Conservation (phyloP, 2,797 vertebrate species). For the Hemitrygon akajei region DNA sequence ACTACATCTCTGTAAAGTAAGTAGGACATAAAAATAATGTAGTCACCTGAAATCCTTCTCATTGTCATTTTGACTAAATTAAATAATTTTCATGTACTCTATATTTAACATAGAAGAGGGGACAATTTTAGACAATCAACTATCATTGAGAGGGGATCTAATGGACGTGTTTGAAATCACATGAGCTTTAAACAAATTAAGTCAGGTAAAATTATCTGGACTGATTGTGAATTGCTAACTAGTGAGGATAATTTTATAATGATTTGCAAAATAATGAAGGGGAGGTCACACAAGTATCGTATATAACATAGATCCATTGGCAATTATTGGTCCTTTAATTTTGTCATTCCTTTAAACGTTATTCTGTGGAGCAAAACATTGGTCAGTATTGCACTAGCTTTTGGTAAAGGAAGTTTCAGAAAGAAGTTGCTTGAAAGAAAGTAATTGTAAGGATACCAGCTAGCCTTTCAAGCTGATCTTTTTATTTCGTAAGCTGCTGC, state of each 20-base stretch:
- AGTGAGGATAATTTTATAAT: neutral
- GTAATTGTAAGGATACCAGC: too few relatives aligned
- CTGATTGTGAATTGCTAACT: neutral
- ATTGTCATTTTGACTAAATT: neutral
- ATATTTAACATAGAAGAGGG: too few relatives aligned
- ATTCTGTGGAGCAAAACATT: too few relatives aligned
- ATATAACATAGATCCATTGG: too few relatives aligned
- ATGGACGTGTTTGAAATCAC: neutral
- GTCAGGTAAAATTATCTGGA: neutral
- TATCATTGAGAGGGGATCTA: neutral
- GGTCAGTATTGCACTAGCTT: too few relatives aligned
- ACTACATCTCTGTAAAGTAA: neutral
- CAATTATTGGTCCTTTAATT: too few relatives aligned
- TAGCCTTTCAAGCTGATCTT: too few relatives aligned
- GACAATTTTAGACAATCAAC: neutral
- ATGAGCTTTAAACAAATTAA: neutral
- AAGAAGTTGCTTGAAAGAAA: too few relatives aligned
- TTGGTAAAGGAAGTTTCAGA: too few relatives aligned
- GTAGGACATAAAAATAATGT: neutral
- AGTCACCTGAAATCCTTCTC: neutral
- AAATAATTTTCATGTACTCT: neutral
- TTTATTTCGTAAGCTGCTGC: too few relatives aligned
- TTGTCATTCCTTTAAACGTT: too few relatives aligned
- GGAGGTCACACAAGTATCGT: too few relatives aligned
- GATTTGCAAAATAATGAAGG: neutral